A percentile compares a stretch with the other conserved stretches of the same genome.
Conservation (phyloP, 64 coral and sea anemone species). For the Cladopsammia gracilis region DNA sequence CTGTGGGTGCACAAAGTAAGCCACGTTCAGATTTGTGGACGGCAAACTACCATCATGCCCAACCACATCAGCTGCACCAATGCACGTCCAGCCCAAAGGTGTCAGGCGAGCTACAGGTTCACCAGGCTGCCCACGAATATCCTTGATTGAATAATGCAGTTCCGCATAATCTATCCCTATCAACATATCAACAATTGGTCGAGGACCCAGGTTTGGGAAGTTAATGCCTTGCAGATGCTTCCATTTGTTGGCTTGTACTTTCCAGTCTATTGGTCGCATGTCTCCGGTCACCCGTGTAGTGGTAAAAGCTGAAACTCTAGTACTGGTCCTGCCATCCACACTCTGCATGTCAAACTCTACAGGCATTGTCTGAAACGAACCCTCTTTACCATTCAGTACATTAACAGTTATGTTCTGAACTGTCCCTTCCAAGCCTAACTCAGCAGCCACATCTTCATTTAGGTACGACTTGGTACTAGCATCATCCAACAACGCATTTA, state of each 20-base stretch:
- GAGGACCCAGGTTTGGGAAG: slow-evolving; percentile 25
- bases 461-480: slow-evolving; percentile 54
- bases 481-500: slow-evolving; percentile 59
- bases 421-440: slow-evolving; percentile 26
- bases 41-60: neutral
- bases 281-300: neutral
- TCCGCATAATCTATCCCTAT: slow-evolving; percentile 67
- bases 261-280: neutral
- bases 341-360: slow-evolving; percentile 9
- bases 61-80: slow-evolving; percentile 46
- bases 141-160: slow-evolving; percentile 61
- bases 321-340: slow-evolving; percentile 9
- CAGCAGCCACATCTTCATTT: slow-evolving; percentile 50
- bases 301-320: neutral
- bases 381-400: slow-evolving; percentile 33
- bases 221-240: slow-evolving; percentile 1
- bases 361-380: slow-evolving; percentile 32
- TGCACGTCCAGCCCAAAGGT: slow-evolving; percentile 65
- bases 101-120: slow-evolving; percentile 51
- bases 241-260: neutral
- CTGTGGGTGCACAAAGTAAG: neutral
- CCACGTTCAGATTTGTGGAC: slow-evolving; percentile 19
- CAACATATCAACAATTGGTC: slow-evolving; percentile 64
- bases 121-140: slow-evolving; percentile 45
- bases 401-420: slow-evolving; percentile 7